phyloP scores from a whole-genome alignment of 1,140 invertebrate genomes.

The Zaprionus lachaisei region DNA sequence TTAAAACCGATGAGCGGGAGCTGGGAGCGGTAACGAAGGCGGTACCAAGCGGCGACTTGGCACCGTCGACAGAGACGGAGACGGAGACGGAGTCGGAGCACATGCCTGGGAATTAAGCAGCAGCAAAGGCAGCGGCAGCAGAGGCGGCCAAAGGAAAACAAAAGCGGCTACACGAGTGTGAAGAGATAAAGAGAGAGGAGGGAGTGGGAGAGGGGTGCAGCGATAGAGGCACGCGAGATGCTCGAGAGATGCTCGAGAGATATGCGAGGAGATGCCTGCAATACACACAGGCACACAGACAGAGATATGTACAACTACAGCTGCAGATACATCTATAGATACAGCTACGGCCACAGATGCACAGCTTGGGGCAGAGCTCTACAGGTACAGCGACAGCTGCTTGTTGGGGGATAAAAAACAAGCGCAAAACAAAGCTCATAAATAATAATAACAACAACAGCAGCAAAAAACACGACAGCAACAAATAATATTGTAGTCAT shows the following conservation, averaged over 20 bases:
- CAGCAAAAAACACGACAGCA: conserved; percentile 11
- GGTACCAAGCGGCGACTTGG: conserved; percentile 69
- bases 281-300: background rate
- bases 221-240: conserved; percentile 4
- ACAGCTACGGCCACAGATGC: conserved; percentile 3
- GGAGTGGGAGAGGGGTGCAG: conserved; percentile 4
- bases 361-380: conserved; percentile 17
- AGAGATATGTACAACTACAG: background rate
- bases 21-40: conserved; percentile 12
- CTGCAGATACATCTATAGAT: background rate
- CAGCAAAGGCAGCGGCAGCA: conserved; percentile 5
- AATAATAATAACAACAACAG: conserved; percentile 45
- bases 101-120: conserved; percentile 67
- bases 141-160: conserved; percentile 52
- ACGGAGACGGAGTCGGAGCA: conserved; percentile 34
- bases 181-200: conserved; percentile 26
- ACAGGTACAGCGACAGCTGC: conserved; percentile 30
- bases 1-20: conserved; percentile 22
- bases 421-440: conserved; percentile 42
- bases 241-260: conserved; percentile 7
- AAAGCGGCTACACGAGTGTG: conserved; percentile 48
- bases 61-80: conserved; percentile 37
- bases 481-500: conserved; percentile 57
- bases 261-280: conserved; percentile 3
- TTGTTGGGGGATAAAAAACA: conserved; percentile 48